These are phyloP conservation scores for Baryphthengus martii DNA, from an alignment of 2,113 vertebrate species.

Conservation along the genomic window DNA sequence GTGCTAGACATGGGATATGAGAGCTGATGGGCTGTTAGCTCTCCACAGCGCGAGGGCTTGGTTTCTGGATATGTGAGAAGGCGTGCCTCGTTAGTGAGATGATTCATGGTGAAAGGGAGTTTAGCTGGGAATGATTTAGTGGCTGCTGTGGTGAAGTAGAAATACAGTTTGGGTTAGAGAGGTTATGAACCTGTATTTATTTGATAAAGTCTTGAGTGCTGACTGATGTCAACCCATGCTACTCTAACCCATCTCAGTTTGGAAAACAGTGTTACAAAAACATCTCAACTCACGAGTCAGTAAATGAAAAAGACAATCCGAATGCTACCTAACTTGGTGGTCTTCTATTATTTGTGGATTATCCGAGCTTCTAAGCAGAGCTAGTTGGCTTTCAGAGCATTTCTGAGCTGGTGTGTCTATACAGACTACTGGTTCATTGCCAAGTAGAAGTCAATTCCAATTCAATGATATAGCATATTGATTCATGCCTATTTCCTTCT, in stretches of 20 bases:
- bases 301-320: neutral
- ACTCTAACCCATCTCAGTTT: neutral
- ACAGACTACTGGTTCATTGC: neutral
- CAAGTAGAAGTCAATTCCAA: conserved; percentile 27
- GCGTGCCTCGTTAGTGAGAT: conserved; percentile 47
- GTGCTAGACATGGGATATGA: conserved; percentile 27
- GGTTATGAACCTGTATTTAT: conserved; percentile 14
- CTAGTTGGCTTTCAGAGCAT: neutral
- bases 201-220: neutral
- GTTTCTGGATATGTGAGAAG: conserved; percentile 19
- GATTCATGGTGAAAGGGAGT: conserved; percentile 51
- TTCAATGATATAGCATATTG: conserved; percentile 18
- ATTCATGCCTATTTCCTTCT: conserved; percentile 34
- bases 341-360: neutral
- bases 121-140: conserved; percentile 59
- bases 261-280: neutral
- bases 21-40: conserved; percentile 38
- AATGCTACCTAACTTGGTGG: neutral
- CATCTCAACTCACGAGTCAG: neutral
- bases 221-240: neutral
- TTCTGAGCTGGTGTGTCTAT: neutral
- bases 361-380: neutral
- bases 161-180: neutral
- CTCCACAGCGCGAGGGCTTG: conserved; percentile 37
- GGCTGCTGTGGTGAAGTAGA: neutral